Base-by-base conservation (phyloP, 2,888 invertebrate genomes). In the Caenorhabditis sinica region DNA sequence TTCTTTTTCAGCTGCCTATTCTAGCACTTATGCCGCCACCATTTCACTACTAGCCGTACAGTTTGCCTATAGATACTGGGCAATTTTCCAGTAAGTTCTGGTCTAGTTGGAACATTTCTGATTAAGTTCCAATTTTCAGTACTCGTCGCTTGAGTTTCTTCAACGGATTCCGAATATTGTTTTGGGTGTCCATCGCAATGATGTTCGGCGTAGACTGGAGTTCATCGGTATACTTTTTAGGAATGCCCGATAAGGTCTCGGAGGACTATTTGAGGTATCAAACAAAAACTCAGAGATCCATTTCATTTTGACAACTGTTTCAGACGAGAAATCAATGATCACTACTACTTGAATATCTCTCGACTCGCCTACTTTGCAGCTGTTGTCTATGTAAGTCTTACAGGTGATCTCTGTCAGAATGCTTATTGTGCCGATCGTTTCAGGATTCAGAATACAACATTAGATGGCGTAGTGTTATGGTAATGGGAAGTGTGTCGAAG, bases 21-120 rank as follows among this genome's bases (percentile, higher is more conserved):
- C 82, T 25, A 75, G 82, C 65, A 82, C 76, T 15, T 82, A 82
- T 65, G 82, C 82, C 0, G 75, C 75, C 45, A 82, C 82, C n/a
- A 82, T 82, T 8, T 82, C 82, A 15, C 56, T 82, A 13, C 45
- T 82, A 5, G 82, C 82, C 2, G 75, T 82, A 4, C 82, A 82
- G 28, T 82, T 82, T 36, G 53, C 75, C 20, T 82, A 82, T 33
- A 53, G 82, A 17, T 82, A 75, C 36, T 82, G 74, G 74, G 82
- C 82, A 0, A 69, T 82, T n/a, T 82, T 82, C 36, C 71, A 82
- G 82, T 82, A n/a, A 82, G 71, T 49, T 56, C 17, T 9, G 33
- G 15, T 56, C 23, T 30, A 17, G 15, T n/a, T 9, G 20, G 15
- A 65, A 25, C 20, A 9, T 8, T 15, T 28, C 23, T n/a, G 17